These are phyloP conservation scores for Chaetodon trifasciatus DNA, from an alignment of 2,797 vertebrate genomes.

Conservation along the genomic window DNA sequence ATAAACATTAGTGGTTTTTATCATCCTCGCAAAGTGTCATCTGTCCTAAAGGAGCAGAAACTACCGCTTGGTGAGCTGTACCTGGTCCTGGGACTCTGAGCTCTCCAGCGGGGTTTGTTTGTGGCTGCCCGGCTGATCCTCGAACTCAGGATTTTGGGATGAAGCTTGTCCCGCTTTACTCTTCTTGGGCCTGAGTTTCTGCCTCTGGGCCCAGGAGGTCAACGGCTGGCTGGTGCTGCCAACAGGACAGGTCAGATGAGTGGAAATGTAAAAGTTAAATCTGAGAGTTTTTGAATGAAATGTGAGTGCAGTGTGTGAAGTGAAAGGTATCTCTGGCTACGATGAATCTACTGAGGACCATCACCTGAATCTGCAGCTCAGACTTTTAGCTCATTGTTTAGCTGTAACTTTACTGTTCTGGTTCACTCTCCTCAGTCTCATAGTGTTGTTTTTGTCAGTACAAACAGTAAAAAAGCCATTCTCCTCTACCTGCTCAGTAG, in stretches of 20 bases:
- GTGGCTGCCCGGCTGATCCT: constrained; percentile 53
- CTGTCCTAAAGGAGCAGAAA: neutral
- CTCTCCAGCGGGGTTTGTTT: constrained; percentile 46
- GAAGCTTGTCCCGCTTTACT: constrained; percentile 63
- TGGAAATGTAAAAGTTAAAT: neutral
- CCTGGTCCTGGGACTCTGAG: constrained; percentile 75
- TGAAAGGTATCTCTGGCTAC: neutral
- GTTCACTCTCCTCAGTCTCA: neutral
- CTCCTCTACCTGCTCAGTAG: too few relatives aligned
- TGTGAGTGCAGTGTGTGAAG: too few relatives aligned
- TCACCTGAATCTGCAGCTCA: too few relatives aligned
- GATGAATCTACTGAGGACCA: too few relatives aligned
- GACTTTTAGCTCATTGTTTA: neutral
- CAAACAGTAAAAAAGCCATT: too few relatives aligned
- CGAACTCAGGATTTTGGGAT: constrained; percentile 44
- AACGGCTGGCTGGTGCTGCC: constrained; percentile 84
- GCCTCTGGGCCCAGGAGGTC: constrained; percentile 96
- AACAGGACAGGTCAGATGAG: neutral
- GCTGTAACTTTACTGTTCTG: too few relatives aligned
- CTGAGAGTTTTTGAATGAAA: neutral
- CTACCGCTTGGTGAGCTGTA: constrained; percentile 7
- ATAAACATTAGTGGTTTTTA: neutral
- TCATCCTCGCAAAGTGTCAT: neutral
- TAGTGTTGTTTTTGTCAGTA: neutral
- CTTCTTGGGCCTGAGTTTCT: constrained; percentile 89